Evolutionary conservation across 2,888 invertebrate genomes (phyloP).

Genomic region (Parnassius smintheus): DNA sequence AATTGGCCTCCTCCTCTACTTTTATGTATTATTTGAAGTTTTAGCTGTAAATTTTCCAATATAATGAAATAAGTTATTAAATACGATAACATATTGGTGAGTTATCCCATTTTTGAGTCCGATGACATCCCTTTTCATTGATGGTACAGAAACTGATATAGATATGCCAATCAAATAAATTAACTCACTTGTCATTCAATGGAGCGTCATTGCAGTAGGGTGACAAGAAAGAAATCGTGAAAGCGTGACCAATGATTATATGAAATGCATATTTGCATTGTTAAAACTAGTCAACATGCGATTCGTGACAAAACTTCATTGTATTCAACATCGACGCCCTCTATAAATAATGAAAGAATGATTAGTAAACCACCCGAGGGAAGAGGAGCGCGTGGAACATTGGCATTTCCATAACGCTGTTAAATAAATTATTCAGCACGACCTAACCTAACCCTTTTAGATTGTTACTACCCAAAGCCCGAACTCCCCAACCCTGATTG

Average conservation of each 20-base stretch:
- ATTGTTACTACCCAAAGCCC: neutral
- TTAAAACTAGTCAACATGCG: constrained; percentile 29
- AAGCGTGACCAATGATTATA: constrained; percentile 32
- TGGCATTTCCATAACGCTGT: constrained; percentile 33
- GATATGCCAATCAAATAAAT: too few relatives aligned
- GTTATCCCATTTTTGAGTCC: too few relatives aligned
- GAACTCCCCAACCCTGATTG: constrained; percentile 16
- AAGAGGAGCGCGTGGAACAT: constrained; percentile 24
- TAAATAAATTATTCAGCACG: constrained; percentile 40
- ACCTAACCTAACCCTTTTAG: constrained; percentile 39
- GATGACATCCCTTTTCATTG: too few relatives aligned
- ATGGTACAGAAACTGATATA: too few relatives aligned
- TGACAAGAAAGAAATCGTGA: neutral
- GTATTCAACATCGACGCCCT: constrained; percentile 39
- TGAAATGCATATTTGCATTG: constrained; percentile 38
- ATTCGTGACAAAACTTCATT: constrained; percentile 42
- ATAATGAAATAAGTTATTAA: too few relatives aligned
- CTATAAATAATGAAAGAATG: constrained; percentile 48
- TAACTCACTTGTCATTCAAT: too few relatives aligned
- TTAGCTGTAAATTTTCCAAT: too few relatives aligned
- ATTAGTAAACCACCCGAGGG: constrained; percentile 34
- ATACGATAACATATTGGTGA: too few relatives aligned
- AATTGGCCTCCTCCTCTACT: too few relatives aligned
- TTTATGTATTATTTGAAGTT: too few relatives aligned
- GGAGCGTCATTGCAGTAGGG: too few relatives aligned